Percentiles rank a stretch among this genome's conserved stretches.
phyloP scores from a whole-genome alignment of 1,140 invertebrate genomes.

The Drosophila eugracilis region DNA sequence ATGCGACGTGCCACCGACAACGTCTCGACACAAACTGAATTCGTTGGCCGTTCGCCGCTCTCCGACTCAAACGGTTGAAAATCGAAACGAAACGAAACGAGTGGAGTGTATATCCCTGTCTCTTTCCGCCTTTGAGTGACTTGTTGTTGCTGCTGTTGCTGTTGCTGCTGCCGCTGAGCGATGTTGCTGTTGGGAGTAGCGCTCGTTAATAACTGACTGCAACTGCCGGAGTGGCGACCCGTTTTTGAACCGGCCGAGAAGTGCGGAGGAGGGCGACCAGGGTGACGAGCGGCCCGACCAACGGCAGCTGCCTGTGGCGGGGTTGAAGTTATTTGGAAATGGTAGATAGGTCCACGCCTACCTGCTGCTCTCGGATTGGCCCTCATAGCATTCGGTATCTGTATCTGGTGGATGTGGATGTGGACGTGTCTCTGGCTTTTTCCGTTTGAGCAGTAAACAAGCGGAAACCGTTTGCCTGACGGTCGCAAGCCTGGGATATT shows the following conservation, averaged over 20 bases:
- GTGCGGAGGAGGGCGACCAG: slow-evolving; percentile 24
- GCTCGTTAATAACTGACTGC: slow-evolving; percentile 82
- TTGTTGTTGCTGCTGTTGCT: slow-evolving; percentile 50
- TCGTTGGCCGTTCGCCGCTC: slow-evolving; percentile 53
- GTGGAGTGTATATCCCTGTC: slow-evolving; percentile 21
- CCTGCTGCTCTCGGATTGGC: slow-evolving; percentile 73
- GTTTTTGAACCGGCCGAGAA: slow-evolving; percentile 66
- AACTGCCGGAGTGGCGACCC: slow-evolving; percentile 74
- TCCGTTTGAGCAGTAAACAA: slow-evolving; percentile 67
- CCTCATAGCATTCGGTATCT: slow-evolving; percentile 41
- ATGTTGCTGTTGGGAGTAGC: slow-evolving; percentile 73
- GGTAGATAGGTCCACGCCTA: slow-evolving; percentile 80
- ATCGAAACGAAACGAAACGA: slow-evolving; percentile 38
- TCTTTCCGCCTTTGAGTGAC: slow-evolving; percentile 62
- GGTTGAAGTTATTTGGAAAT: slow-evolving; percentile 83
- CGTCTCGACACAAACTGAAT: slow-evolving; percentile 81
- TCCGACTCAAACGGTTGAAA: slow-evolving; percentile 80
- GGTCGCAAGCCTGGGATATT: slow-evolving; percentile 73
- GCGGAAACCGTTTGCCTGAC: slow-evolving; percentile 80
- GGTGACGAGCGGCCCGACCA: slow-evolving; percentile 22
- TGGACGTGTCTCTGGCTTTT: slow-evolving; percentile 20
- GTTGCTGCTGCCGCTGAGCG: slow-evolving; percentile 49
- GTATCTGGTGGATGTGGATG: slow-evolving; percentile 41
- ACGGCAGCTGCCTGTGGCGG: slow-evolving; percentile 54
- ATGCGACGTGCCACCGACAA: slow-evolving; percentile 75